Base-by-base conservation (phyloP, 2,113 vertebrate genomes). In the Hyperopisus bebe region DNA sequence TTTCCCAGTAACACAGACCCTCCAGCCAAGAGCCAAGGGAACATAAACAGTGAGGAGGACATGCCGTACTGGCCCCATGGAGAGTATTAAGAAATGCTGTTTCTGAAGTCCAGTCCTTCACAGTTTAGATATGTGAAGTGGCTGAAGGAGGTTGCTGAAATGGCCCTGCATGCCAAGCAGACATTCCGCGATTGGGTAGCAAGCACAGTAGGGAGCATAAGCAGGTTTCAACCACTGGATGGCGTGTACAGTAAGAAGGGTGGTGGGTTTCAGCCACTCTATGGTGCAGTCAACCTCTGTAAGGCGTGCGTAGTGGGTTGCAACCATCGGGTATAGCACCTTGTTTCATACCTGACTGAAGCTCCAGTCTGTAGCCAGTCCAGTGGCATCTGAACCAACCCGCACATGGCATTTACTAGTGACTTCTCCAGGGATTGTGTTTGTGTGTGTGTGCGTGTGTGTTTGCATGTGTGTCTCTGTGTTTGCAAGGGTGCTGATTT, bases 361-460 rank as follows among this genome's bases (percentile, higher is more conserved):
- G 82, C 82, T 84, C 24, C 24, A 48, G 39, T 24, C 24, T 84
- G 46, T 46, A 84, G 24, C 19, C 3, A 51, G 48, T 35, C 21
- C 48, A 21, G 15, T 19, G 53, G 31, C 21, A 21, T 24, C 4
- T n/a, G 50, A 27, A 5, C 24, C 42, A 83, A 53, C 19, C 42
- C 42, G 8, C 80, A 46, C 80, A 3, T 35, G 42, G 35, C 77
- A 10, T 24, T 55, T 51, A n/a, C 21, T 42, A 55, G 48, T 88
- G 70, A 47, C n/a, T 87, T 46, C 5, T 21, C 47, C 15, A 31
- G 55, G 31, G 58, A 70, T 42, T 47, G 50, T 58, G 51, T 50
- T 27, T 39, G 90, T 46, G 86, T 55, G 47, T 88, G 86, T 80
- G 89, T 87, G 84, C 19, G 46, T 53, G 62, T 55, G 89, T 62